A percentile compares a stretch with the other conserved stretches of the same genome.
Conservation (phyloP, 1,140 invertebrate genomes). For the Delia radicum region DNA sequence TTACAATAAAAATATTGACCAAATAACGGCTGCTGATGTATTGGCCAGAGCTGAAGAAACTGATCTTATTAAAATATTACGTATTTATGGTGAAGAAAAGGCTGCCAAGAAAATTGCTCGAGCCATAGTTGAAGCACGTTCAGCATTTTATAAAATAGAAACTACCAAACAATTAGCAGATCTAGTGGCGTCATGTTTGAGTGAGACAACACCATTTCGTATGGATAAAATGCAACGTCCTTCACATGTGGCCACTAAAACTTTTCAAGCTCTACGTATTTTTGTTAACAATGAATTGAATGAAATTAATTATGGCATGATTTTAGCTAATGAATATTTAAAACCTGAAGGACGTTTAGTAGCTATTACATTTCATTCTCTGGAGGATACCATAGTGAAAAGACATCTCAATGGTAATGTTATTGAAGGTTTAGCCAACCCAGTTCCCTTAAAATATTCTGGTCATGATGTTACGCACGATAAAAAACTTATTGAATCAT, state of each 20-base stretch:
- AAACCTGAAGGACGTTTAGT: constrained; percentile 76
- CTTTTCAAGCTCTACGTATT: constrained; percentile 92
- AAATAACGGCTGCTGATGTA: constrained; percentile 83
- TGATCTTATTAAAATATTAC: constrained; percentile 81
- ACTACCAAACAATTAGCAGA: constrained; percentile 83
- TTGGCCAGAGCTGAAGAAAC: constrained; percentile 75
- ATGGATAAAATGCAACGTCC: constrained; percentile 73
- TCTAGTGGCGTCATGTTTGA: constrained; percentile 70
- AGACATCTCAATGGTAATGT: constrained; percentile 80
- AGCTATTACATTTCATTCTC: constrained; percentile 86
- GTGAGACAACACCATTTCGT: constrained; percentile 57
- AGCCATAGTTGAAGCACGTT: constrained; percentile 84
- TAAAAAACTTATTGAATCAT: constrained; percentile 61
- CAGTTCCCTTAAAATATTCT: constrained; percentile 67
- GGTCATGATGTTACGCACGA: constrained; percentile 61
- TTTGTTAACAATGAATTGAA: constrained; percentile 98
- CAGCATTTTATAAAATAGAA: constrained; percentile 74
- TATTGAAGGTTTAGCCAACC: constrained; percentile 66
- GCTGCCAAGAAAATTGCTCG: constrained; percentile 82
- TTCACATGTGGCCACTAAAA: constrained; percentile 85
- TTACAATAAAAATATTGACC: constrained; percentile 61
- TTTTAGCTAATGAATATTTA: constrained; percentile 76
- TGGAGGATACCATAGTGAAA: constrained; percentile 96
- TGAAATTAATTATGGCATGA: constrained; percentile 88
- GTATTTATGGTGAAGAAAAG: constrained; percentile 90